These are phyloP conservation scores for Pygocentrus nattereri DNA, from an alignment of 2,797 vertebrate genomes.

Conservation along the genomic window DNA sequence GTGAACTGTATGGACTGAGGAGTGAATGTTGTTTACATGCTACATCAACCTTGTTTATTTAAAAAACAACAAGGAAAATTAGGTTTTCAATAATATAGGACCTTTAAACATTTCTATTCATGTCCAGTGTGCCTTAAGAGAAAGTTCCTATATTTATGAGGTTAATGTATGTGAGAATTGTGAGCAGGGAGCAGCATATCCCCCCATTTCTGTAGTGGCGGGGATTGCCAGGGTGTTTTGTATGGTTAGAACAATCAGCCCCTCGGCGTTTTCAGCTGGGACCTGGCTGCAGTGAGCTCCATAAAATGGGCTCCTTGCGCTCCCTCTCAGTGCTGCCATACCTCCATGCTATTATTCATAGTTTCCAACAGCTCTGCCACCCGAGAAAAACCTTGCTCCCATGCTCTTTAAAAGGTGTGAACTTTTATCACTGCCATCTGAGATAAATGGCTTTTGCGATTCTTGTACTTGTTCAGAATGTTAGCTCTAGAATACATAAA, in stretches of 20 bases:
- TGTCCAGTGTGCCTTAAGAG: constrained; percentile 11
- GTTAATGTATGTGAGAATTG: constrained; percentile 15
- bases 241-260: constrained; percentile 48
- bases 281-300: constrained; percentile 49
- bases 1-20: too few relatives aligned
- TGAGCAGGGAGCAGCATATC: constrained; percentile 43
- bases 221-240: constrained; percentile 40
- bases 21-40: too few relatives aligned
- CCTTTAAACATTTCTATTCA: too few relatives aligned
- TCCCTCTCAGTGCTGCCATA: constrained; percentile 44
- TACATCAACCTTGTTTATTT: too few relatives aligned
- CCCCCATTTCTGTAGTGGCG: constrained; percentile 20
- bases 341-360: constrained; percentile 62
- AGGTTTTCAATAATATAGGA: too few relatives aligned
- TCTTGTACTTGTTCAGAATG: constrained; percentile 37
- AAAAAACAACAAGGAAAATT: too few relatives aligned
- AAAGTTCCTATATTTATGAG: constrained; percentile 1
- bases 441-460: constrained; percentile 57
- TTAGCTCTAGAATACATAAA: constrained; percentile 31
- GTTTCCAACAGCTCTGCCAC: constrained; percentile 60
- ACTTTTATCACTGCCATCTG: constrained; percentile 48
- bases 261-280: constrained; percentile 57
- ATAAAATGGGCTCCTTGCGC: constrained; percentile 56
- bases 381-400: constrained; percentile 20
- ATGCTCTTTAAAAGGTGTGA: constrained; percentile 47